These are phyloP conservation scores for Drosophila paucipuncta DNA, from an alignment of 2,888 invertebrate species.

Conservation along the genomic window DNA sequence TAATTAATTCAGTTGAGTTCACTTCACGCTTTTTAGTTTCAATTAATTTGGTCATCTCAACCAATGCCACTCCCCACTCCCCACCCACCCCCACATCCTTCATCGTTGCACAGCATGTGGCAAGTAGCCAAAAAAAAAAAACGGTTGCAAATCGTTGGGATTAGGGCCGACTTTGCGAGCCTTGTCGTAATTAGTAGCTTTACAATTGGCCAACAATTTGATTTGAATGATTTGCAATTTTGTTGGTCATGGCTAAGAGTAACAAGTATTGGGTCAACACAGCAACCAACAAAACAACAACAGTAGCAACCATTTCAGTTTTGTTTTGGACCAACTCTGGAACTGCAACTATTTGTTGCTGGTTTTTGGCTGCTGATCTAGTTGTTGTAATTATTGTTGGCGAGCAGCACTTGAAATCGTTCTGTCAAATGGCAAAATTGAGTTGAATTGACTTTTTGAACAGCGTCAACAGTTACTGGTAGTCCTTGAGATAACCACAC, in stretches of 20 bases:
- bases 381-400: conserved; percentile 34
- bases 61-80: conserved; percentile 13
- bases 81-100: not conserved
- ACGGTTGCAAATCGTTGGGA: conserved; percentile 3
- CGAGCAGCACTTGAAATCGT: conserved; percentile 41
- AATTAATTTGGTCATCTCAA: conserved; percentile 44
- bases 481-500: conserved; percentile 61
- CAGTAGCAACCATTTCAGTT: not conserved
- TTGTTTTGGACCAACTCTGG: conserved; percentile 16
- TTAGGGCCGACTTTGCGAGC: conserved; percentile 15
- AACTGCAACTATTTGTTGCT: conserved; percentile 4
- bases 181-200: conserved; percentile 29
- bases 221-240: conserved; percentile 30
- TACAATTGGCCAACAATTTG: conserved; percentile 49
- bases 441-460: conserved; percentile 23
- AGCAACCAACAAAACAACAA: not conserved
- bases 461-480: conserved; percentile 48
- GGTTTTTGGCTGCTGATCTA: not conserved
- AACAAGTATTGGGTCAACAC: conserved; percentile 4
- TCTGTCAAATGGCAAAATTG: conserved; percentile 53
- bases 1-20: conserved; percentile 48
- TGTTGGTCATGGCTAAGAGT: conserved; percentile 47
- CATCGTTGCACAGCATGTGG: not conserved
- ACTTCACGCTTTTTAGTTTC: conserved; percentile 64
- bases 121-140: conserved; percentile 3